Evolutionary conservation across 2,888 invertebrate genomes (phyloP).

Genomic region (Pyralis farinalis): DNA sequence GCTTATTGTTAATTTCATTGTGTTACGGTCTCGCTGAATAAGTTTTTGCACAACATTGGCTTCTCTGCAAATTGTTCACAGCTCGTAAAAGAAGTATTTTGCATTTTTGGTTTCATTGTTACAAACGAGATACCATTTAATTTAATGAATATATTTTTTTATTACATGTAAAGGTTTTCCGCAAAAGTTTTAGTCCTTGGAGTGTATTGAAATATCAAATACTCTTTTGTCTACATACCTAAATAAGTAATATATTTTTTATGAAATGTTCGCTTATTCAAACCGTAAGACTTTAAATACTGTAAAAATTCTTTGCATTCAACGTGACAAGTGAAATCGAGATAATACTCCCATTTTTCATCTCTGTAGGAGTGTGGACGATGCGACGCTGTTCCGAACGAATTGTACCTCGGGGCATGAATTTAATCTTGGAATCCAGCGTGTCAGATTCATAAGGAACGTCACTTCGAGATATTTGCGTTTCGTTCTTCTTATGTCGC

Average conservation of each 20-base stretch:
- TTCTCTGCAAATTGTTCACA: slow-evolving; percentile 42
- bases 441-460: slow-evolving; percentile 68
- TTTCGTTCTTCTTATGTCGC: slow-evolving; percentile 38
- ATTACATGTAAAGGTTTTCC: too few species aligned
- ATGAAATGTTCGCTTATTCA: not conserved
- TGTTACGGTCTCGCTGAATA: slow-evolving; percentile 38
- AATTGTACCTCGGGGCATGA: slow-evolving; percentile 75
- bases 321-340: slow-evolving; percentile 64
- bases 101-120: slow-evolving; percentile 20
- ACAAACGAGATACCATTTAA: not conserved
- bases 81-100: slow-evolving; percentile 36
- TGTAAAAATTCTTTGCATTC: slow-evolving; percentile 41
- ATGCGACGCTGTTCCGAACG: slow-evolving; percentile 62
- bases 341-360: slow-evolving; percentile 73
- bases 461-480: slow-evolving; percentile 49
- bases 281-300: slow-evolving; percentile 16
- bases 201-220: not conserved
- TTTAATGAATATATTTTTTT: not conserved
- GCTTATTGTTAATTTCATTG: slow-evolving; percentile 54
- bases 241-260: not conserved
- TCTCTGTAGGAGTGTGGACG: slow-evolving; percentile 60
- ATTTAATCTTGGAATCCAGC: slow-evolving; percentile 74
- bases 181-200: slow-evolving; percentile 9
- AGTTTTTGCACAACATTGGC: slow-evolving; percentile 41
- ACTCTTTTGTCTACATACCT: not conserved